Evolutionary conservation across 2,888 invertebrate genomes (phyloP), one percentile per base, ranked within the genome.

Genomic region (Drosophila nigricruria): DNA sequence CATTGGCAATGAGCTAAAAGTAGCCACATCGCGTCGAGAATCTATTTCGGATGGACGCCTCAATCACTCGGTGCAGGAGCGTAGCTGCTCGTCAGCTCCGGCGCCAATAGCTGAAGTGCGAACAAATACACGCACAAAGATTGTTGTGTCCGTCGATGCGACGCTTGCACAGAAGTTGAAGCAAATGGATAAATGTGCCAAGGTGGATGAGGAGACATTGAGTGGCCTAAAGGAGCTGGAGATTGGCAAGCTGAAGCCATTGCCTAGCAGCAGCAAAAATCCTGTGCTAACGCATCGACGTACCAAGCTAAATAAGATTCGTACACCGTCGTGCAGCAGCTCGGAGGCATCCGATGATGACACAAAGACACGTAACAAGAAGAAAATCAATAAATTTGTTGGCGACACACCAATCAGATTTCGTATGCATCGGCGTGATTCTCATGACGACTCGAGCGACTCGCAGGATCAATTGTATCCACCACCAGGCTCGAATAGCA

Each of bases 321-420:
- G 96, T 42, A 96, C 96, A n/a, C 97, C 97, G 8, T 98, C 98
- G 59, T 98, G 98, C 91, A 98, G 98, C 83, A 98, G 98, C 58
- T 98, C 98, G 0, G 98, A 98, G 92, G 97, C 98, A 8, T 98
- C 98, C 69, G 98, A 98, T 92, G 96, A 96, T 83, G 97, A 97
- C 90, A 96, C 96, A 58, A 97, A 97, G 67, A 89, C 90, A 90
- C 95, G 95, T 47, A 95, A 96, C 74, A 97, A 97, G 91, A 97
- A 97, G 91, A 94, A 97, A 60, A 96, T 96, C 16, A 96, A 96
- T 73, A 96, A 96, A 90, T 94, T 96, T 61, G 94, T 94, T 42
- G 92, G 92, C n/a, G 92, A 92, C 58, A 94, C 95, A 27, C 94
- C 95, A 45, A 94, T 93, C 8, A 95, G 95, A 79, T 94, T 96